Conservation (phyloP, 2,888 invertebrate species). For the Listrodromus nycthemerus region DNA sequence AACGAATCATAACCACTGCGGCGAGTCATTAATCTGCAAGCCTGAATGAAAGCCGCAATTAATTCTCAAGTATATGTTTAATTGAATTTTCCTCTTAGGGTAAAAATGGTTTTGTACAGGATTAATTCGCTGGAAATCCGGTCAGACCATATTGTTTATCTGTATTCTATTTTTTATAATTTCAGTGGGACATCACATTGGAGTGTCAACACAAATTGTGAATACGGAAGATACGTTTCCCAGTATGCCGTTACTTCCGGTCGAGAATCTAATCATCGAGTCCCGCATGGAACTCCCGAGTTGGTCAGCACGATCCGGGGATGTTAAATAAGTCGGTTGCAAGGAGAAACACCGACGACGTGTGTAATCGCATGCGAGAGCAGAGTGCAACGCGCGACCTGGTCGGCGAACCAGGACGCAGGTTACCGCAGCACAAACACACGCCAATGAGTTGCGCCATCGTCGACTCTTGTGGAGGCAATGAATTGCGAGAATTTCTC, state of each 20-base stretch:
- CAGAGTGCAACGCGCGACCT: slow-evolving; percentile 71
- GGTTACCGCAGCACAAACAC: slow-evolving; percentile 66
- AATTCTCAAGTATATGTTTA: background rate
- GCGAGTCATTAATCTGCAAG: no score
- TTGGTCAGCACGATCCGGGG: slow-evolving; percentile 11
- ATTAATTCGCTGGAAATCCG: no score
- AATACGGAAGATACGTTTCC: no score
- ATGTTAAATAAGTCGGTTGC: slow-evolving; percentile 18
- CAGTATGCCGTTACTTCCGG: no score
- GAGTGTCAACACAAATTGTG: no score
- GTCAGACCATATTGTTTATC: no score
- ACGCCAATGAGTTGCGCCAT: slow-evolving; percentile 57
- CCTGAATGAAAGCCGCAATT: no score
- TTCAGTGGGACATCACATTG: no score
- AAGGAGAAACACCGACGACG: slow-evolving; percentile 27
- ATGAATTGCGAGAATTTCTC: slow-evolving; percentile 68
- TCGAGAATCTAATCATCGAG: slow-evolving; percentile 3
- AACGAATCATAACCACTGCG: no score
- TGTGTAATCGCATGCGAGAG: slow-evolving; percentile 26
- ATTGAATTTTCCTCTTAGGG: no score
- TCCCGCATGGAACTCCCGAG: slow-evolving; percentile 52
- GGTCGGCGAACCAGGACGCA: slow-evolving; percentile 81
- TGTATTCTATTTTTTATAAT: no score
- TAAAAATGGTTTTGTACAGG: no score
- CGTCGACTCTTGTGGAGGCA: slow-evolving; percentile 43